These are phyloP conservation scores for Dicentrarchus labrax DNA, from an alignment of 2,113 vertebrate species.

Conservation along the genomic window DNA sequence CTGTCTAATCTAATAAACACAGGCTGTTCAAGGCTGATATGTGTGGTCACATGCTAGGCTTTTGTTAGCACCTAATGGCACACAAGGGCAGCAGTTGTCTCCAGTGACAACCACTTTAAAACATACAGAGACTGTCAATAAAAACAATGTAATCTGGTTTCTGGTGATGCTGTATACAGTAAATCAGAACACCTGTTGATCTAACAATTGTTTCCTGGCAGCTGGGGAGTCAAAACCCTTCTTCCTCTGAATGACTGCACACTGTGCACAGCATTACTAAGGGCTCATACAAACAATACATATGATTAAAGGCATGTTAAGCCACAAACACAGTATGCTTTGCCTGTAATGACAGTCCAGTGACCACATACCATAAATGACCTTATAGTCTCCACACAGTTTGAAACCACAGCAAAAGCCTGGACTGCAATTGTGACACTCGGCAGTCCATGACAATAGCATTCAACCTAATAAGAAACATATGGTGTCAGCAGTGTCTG, in stretches of 20 bases:
- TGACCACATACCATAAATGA: constrained; percentile 37
- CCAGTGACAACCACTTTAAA: constrained; percentile 9
- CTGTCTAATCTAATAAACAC: constrained; percentile 72
- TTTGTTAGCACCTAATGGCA: constrained; percentile 48
- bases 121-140: background rate
- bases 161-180: background rate
- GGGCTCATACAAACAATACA: background rate
- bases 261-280: background rate
- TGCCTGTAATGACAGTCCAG: constrained; percentile 9
- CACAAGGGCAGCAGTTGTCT: constrained; percentile 9
- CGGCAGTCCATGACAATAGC: constrained; percentile 64
- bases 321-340: background rate
- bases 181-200: constrained; percentile 37
- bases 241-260: constrained; percentile 9
- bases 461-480: constrained; percentile 63
- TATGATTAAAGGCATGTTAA: constrained; percentile 9
- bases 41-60: constrained; percentile 63
- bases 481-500: constrained; percentile 49
- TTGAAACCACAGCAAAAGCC: constrained; percentile 51
- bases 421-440: constrained; percentile 53
- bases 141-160: background rate
- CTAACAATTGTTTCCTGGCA: constrained; percentile 23
- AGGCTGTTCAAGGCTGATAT: constrained; percentile 50
- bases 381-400: constrained; percentile 29
- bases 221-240: constrained; percentile 1